Conservation (phyloP, 2,888 invertebrate genomes). For the Agrotis ipsilon region DNA sequence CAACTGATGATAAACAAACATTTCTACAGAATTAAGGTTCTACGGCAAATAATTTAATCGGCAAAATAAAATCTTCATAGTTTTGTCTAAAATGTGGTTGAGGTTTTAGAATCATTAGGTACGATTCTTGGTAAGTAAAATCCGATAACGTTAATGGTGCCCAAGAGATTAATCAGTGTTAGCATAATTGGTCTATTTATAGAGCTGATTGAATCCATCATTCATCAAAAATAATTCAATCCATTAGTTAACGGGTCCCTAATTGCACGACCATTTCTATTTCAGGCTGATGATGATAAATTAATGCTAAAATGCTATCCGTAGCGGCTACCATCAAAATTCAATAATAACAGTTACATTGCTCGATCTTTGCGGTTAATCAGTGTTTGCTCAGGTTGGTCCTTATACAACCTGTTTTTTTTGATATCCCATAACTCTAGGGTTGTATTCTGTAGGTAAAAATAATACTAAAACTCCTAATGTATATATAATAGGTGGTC, state of each 20-base stretch:
- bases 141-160: slow-evolving; percentile 14
- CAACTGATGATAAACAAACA: too few species aligned
- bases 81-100: background rate
- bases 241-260: slow-evolving; percentile 21
- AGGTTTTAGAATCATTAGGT: background rate
- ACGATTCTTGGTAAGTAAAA: background rate
- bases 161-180: slow-evolving; percentile 18
- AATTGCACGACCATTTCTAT: slow-evolving; percentile 12
- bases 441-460: too few species aligned
- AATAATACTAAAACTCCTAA: too few species aligned
- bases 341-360: too few species aligned
- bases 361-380: too few species aligned
- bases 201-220: slow-evolving; percentile 15
- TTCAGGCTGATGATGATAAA: slow-evolving; percentile 2
- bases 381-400: too few species aligned
- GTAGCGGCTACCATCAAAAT: too few species aligned
- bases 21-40: too few species aligned
- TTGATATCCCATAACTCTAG: too few species aligned
- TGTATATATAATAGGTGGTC: too few species aligned
- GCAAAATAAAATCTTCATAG: background rate
- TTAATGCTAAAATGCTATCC: background rate
- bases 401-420: too few species aligned
- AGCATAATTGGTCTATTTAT: slow-evolving; percentile 21
- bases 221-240: slow-evolving; percentile 23
- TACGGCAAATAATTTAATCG: background rate